Conservation (phyloP, 1,140 invertebrate species). For the Holcopasites calliopsidis region DNA sequence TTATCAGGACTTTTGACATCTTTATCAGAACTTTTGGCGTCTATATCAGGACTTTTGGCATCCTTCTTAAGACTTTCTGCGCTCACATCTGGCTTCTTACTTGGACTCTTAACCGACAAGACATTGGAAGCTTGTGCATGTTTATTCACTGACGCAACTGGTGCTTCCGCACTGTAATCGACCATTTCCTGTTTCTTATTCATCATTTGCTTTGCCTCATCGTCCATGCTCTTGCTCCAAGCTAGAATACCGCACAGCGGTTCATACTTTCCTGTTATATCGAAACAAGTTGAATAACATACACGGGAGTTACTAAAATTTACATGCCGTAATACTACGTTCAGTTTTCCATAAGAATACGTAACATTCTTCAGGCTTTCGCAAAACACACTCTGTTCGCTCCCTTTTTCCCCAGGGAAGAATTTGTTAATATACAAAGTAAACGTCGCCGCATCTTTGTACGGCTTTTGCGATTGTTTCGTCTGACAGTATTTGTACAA, state of each 20-base stretch:
- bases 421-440: not conserved
- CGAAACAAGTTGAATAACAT: slow-evolving; percentile 31
- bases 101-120: too few species aligned
- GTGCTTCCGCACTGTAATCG: not conserved
- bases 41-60: too few species aligned
- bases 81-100: too few species aligned
- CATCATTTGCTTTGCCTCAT: not conserved
- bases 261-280: not conserved
- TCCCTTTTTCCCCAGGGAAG: not conserved
- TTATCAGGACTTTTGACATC: too few species aligned
- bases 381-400: not conserved
- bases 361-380: slow-evolving; percentile 9
- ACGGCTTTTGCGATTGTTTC: not conserved
- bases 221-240: slow-evolving; percentile 40
- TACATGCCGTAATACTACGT: not conserved
- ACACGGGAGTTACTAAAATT: not conserved
- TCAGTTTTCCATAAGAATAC: slow-evolving; percentile 3
- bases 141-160: not conserved
- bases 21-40: too few species aligned
- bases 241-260: slow-evolving; percentile 47
- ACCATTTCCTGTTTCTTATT: not conserved
- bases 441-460: not conserved
- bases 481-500: slow-evolving; percentile 40
- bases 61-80: too few species aligned
- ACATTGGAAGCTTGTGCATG: too few species aligned